Evolutionary conservation across 2,888 invertebrate genomes (phyloP).

Genomic region (Zhengitettix transpicula): DNA sequence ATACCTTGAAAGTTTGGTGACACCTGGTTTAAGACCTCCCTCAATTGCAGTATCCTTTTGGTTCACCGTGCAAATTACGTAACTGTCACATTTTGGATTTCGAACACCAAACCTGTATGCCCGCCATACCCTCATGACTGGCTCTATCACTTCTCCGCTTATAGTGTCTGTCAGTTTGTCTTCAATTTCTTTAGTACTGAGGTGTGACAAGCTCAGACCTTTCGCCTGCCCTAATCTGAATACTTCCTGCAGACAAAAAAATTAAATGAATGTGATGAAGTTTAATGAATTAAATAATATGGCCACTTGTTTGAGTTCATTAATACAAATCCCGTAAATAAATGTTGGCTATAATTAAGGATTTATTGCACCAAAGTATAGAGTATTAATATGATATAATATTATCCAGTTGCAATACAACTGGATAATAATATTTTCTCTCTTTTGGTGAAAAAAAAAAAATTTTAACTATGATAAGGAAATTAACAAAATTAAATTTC

Average conservation of each 20-base stretch:
- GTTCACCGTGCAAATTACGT: conserved; percentile 64
- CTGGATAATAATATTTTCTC: too few species aligned
- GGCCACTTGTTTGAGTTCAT: background rate
- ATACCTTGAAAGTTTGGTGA: conserved; percentile 46
- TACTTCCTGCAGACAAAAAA: conserved; percentile 37
- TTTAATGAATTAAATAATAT: background rate
- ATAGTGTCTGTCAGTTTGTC: conserved; percentile 62
- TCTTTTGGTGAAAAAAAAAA: background rate
- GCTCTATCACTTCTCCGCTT: conserved; percentile 68
- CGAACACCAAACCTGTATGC: conserved; percentile 57
- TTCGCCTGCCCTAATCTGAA: conserved; percentile 51
- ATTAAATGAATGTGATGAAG: too few species aligned
- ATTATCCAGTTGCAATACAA: too few species aligned
- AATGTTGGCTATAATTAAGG: background rate
- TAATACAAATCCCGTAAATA: background rate
- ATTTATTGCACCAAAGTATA: too few species aligned
- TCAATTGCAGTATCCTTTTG: conserved; percentile 36
- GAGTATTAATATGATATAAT: too few species aligned
- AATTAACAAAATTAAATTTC: background rate
- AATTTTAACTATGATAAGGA: background rate
- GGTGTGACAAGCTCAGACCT: conserved; percentile 42
- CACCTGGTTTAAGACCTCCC: conserved; percentile 45
- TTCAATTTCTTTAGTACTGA: conserved; percentile 54
- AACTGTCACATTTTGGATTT: conserved; percentile 56
- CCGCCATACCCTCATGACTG: conserved; percentile 63